Conservation (phyloP, 2,797 vertebrate species). For the Synaphobranchus kaupii region DNA sequence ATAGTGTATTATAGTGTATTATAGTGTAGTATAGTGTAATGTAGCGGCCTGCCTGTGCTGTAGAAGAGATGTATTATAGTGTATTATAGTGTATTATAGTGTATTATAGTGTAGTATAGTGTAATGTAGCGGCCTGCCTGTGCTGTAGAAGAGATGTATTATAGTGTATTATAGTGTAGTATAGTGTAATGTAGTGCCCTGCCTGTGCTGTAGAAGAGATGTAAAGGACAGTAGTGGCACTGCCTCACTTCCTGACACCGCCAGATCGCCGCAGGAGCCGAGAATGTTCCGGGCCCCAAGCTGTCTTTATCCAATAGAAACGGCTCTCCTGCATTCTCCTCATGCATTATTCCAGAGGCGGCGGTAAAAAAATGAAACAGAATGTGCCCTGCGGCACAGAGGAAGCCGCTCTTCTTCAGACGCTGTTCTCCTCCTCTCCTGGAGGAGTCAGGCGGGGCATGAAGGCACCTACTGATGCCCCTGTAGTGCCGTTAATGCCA, state of each 20-base stretch:
- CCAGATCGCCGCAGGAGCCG: not conserved
- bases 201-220: not conserved
- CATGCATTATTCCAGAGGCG: not conserved
- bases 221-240: not conserved
- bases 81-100: too few species aligned
- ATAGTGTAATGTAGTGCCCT: not conserved
- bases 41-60: too few species aligned
- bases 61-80: too few species aligned
- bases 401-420: not conserved
- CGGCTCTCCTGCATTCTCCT: not conserved
- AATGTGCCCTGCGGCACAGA: not conserved
- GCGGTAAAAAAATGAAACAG: not conserved
- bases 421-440: not conserved
- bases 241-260: not conserved
- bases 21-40: too few species aligned
- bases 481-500: not conserved
- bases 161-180: too few species aligned
- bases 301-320: not conserved
- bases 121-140: too few species aligned
- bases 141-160: too few species aligned
- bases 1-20: too few species aligned
- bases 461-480: not conserved
- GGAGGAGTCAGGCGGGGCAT: not conserved
- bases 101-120: too few species aligned
- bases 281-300: not conserved